Evolutionary conservation across 1,140 invertebrate genomes (phyloP).

Genomic region (Latrodectus geometricus): DNA sequence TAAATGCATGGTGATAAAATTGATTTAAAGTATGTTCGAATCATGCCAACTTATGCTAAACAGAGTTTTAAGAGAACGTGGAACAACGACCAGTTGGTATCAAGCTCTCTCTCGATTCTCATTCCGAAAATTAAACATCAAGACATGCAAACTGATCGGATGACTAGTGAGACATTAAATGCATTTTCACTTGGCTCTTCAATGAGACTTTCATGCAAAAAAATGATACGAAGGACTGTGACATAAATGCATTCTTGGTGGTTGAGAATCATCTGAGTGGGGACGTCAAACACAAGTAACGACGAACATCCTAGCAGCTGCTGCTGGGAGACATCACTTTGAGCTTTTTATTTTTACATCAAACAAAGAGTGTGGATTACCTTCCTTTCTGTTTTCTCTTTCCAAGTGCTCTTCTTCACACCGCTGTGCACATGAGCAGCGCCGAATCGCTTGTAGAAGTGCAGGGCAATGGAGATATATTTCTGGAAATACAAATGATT

Average conservation of each 20-base stretch:
- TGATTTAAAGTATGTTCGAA: too few relatives aligned
- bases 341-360: constrained; percentile 8
- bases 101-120: not conserved
- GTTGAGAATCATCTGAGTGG: not conserved
- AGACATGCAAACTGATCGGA: not conserved
- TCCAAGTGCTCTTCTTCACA: too few relatives aligned
- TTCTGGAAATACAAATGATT: not conserved
- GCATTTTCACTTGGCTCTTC: not conserved
- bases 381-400: not conserved
- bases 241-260: not conserved
- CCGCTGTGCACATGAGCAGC: constrained; percentile 25
- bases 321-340: constrained; percentile 18
- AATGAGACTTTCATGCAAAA: not conserved
- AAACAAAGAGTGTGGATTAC: not conserved
- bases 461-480: constrained; percentile 21
- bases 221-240: not conserved
- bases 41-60: too few relatives aligned
- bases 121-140: not conserved
- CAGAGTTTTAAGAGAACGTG: too few relatives aligned
- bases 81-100: not conserved
- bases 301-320: not conserved
- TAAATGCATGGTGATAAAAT: too few relatives aligned
- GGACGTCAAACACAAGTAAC: not conserved
- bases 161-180: not conserved
- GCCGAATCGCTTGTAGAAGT: constrained; percentile 41